Evolutionary conservation across 2,113 vertebrate genomes (phyloP), one percentile per base, ranked within the genome.

Genomic region (Clarias gariepinus): DNA sequence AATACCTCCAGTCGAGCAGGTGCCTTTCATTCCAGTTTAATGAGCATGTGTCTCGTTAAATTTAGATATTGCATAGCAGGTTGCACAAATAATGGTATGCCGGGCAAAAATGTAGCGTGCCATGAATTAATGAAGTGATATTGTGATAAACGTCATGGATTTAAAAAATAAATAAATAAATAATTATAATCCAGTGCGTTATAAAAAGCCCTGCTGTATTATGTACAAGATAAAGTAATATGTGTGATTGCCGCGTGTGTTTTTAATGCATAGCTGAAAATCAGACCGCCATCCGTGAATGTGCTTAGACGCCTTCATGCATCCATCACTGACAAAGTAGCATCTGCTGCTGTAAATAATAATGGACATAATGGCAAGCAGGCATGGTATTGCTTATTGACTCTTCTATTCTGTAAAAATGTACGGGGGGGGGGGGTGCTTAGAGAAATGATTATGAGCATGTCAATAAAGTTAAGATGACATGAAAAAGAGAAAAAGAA

Each of bases 1-100:
- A 41, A 80, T 86, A 86, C 41, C 52, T 80, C 84, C 84, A 80
- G 60, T 80, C 28, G 23, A 69, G 76, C 63, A 69, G 76, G 52
- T 79, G 57, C 30, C n/a, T 80, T 55, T 80, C 63, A 69, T 47
- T 80, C 30, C 28, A 47, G 1, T 68, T 55, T 57, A 77, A 85
- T 33, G 33, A 79, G 74, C 36, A 79, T 16, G 33, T 58, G 85
- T 60, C 52, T 81, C 7, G 9, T 71, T 80, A 55, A 25, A 36
- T 86, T 69, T 47, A 84, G 33, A 76, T 84, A 60, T 76, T 76
- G 55, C 83, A 74, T 76, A n/a, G 53, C 63, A 41, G 21, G 8
- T 58, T 12, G 1, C n/a, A 2, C 60, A 41, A 52, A 64, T 13
- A 82, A 64, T 82, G 80, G 21, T n/a, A 33, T n/a, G 13, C 60